A percentile compares a stretch with the other conserved stretches of the same genome.
Conservation (phyloP, 2,113 vertebrate genomes). For the Brachirus orientalis region DNA sequence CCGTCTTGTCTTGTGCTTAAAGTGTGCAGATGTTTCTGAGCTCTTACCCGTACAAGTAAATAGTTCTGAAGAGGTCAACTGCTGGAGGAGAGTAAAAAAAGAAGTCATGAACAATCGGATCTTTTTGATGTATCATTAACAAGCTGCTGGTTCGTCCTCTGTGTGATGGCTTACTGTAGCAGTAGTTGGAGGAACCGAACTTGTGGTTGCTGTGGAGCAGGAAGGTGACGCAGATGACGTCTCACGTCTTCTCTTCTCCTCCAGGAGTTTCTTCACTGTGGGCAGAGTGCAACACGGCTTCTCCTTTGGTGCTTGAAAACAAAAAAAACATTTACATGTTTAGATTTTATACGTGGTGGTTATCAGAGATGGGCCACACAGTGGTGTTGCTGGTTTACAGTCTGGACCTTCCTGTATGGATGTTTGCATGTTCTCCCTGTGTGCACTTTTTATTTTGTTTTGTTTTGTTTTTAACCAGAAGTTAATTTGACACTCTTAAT, state of each 20-base stretch:
- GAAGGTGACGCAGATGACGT: constrained; percentile 66
- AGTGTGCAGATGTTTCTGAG: not conserved
- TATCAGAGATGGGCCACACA: too few species aligned
- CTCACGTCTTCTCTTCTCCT: constrained; percentile 88
- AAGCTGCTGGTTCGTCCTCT: not conserved
- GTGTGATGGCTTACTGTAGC: constrained; percentile 53
- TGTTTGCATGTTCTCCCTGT: too few species aligned
- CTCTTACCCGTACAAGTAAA: constrained; percentile 73
- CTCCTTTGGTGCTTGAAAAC: constrained; percentile 80
- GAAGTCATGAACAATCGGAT: not conserved
- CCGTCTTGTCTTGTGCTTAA: not conserved
- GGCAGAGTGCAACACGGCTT: constrained; percentile 86
- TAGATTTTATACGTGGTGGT: not conserved
- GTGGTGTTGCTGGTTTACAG: too few species aligned
- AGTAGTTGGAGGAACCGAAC: constrained; percentile 44
- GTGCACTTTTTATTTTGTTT: too few species aligned
- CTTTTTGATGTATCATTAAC: not conserved
- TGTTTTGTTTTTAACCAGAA: too few species aligned
- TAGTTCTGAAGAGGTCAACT: constrained; percentile 60
- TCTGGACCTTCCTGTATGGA: too few species aligned
- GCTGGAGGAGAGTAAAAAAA: constrained; percentile 22
- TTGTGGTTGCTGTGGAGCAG: constrained; percentile 53
- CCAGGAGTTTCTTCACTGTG: constrained; percentile 91
- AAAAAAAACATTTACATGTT: not conserved
- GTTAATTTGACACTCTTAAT: too few species aligned